A percentile compares a stretch with the other conserved stretches of the same genome.
Conservation (phyloP, 2,888 invertebrate species). For the Sinodicranocentrus sp. region DNA sequence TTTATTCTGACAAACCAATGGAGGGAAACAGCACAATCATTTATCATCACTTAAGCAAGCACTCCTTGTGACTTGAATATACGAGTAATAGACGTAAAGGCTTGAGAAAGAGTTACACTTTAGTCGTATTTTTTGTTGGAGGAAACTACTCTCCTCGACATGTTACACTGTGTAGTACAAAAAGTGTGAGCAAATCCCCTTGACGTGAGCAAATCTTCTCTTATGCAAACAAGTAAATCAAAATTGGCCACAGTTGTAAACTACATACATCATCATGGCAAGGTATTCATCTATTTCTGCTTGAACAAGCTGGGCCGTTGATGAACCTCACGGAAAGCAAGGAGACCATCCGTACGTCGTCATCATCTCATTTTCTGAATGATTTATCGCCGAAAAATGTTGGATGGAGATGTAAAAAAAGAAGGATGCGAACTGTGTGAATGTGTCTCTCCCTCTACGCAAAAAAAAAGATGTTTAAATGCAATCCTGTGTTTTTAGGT, state of each 20-base stretch:
- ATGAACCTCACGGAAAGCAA: conserved; percentile 23
- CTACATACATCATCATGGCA: conserved; percentile 44
- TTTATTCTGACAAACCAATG: conserved; percentile 60
- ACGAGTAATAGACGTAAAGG: too few relatives aligned
- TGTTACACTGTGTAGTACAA: neutral
- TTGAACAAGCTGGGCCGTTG: conserved; percentile 36
- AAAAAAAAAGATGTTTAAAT: too few relatives aligned
- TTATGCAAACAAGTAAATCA: conserved; percentile 67
- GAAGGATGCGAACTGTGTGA: neutral
- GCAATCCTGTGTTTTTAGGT: too few relatives aligned
- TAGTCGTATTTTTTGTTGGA: neutral
- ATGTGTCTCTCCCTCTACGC: too few relatives aligned
- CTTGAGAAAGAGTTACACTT: conserved; percentile 4
- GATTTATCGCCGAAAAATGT: conserved; percentile 60
- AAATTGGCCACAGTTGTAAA: conserved; percentile 64
- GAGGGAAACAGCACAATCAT: conserved; percentile 60
- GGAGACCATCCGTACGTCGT: conserved; percentile 29
- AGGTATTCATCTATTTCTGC: conserved; percentile 39
- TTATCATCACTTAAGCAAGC: conserved; percentile 65
- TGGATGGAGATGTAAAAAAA: conserved; percentile 45
- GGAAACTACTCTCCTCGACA: too few relatives aligned
- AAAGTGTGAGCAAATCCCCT: conserved; percentile 41
- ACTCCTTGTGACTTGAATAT: conserved; percentile 23
- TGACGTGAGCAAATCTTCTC: conserved; percentile 57
- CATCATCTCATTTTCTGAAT: conserved; percentile 65